phyloP scores from a whole-genome alignment of 2,888 invertebrate species.

The Xestoiulus laeticollis region DNA sequence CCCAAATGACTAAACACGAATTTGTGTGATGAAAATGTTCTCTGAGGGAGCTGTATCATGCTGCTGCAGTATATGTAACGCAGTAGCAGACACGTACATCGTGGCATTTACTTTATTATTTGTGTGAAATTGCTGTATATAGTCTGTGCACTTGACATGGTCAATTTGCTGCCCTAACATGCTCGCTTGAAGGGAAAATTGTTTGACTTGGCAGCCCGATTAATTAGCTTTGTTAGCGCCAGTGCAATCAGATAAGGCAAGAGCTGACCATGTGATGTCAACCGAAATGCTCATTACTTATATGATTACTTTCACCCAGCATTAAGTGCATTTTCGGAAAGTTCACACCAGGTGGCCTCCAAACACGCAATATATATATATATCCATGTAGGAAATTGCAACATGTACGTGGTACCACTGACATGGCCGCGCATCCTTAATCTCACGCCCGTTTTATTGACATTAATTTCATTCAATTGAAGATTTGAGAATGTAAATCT shows the following conservation, averaged over 20 bases:
- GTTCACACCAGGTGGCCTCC: neutral
- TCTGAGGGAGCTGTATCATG: no score
- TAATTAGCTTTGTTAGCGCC: neutral
- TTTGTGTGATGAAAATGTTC: no score
- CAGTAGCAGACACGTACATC: no score
- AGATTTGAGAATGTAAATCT: neutral
- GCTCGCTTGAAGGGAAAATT: neutral
- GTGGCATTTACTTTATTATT: neutral
- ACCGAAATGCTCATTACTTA: neutral
- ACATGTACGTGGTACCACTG: neutral
- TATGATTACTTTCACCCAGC: neutral
- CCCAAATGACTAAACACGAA: no score
- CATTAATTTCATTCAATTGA: neutral
- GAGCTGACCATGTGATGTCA: neutral
- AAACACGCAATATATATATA: neutral
- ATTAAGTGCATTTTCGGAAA: neutral
- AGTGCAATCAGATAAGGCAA: neutral
- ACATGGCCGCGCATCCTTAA: neutral
- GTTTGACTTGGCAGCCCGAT: neutral
- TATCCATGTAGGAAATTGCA: no score
- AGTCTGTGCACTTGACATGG: neutral
- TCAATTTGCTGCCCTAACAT: constrained; percentile 9
- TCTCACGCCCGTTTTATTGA: neutral
- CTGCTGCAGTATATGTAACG: no score
- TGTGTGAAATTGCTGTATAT: neutral